Evolutionary conservation across 2,797 vertebrate genomes (phyloP), one percentile per base, ranked within the genome.

Genomic region (Pipistrellus kuhlii): DNA sequence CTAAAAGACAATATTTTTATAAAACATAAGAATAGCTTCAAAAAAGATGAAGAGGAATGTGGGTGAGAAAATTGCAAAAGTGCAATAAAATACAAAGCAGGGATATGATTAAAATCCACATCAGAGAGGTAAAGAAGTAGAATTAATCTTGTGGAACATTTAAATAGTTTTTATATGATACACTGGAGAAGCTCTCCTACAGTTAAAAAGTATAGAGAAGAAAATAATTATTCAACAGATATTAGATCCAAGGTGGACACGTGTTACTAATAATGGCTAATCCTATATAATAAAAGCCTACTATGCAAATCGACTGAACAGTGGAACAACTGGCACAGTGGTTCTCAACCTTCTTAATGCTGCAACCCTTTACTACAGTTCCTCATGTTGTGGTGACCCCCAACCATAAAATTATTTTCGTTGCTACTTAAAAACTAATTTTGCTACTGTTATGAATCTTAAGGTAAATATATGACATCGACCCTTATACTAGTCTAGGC

Each of bases 401-500:
- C 44, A 44, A 44, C 10, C 44, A 44, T 44, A 44, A 44, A 44
- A 44, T 44, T 11, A 44, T 44, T 44, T 44, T 44, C 44, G 44
- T 44, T 44, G 44, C 44, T 44, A 44, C 10, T 44, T 44, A 9
- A 44, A 44, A 44, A 44, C 44, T 44, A 44, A 44, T 44, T 44
- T 44, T 44, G 44, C 44, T 44, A 9, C 44, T 44, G 9, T 3
- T 44, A 44, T 44, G 44, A 41, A 41, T 41, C 6, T 6, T 41
- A 41, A 41, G 6, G 38, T 41, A 41, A 41, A 41, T 41, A 41
- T 41, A 41, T 41, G 38, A 41, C 10, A 7, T 9, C 5, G 32
- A 4, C 10, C 3, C 41, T 11, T 3, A n/a, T 2, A 32, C 14
- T 35, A 18, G 1, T 55, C 18, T 30, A 30, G 18, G 3, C 32